phyloP scores from a whole-genome alignment of 1,140 invertebrate genomes.

The Drosophila miranda region DNA sequence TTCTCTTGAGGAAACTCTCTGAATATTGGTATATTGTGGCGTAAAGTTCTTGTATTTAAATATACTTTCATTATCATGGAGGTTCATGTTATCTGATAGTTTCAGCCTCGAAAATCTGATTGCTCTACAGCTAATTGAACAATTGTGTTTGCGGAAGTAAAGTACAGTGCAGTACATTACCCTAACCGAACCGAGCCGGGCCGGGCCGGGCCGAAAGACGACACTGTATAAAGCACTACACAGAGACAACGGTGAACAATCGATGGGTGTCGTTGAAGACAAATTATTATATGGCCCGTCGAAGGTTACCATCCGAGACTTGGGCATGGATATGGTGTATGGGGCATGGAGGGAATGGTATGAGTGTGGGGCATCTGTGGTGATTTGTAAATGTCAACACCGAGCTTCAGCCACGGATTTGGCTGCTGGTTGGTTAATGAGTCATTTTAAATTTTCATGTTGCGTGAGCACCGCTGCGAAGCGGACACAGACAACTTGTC shows the following conservation, averaged over 20 bases:
- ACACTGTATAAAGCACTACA: slow-evolving; percentile 2
- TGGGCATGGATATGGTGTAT: background rate
- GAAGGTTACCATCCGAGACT: slow-evolving; percentile 72
- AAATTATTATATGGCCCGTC: slow-evolving; percentile 58
- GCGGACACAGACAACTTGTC: slow-evolving; percentile 43
- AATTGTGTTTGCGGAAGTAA: slow-evolving; percentile 42
- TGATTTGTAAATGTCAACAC: slow-evolving; percentile 81
- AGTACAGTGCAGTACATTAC: slow-evolving; percentile 1
- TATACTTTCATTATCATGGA: too few species aligned
- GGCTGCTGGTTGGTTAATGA: slow-evolving; percentile 58
- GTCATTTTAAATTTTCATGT: slow-evolving; percentile 73
- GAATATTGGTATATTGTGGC: too few species aligned
- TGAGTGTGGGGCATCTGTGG: slow-evolving; percentile 27
- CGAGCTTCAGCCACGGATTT: slow-evolving; percentile 41
- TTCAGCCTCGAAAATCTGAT: too few species aligned
- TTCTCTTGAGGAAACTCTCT: too few species aligned
- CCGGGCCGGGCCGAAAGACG: background rate
- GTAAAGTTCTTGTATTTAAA: too few species aligned
- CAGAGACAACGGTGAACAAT: slow-evolving; percentile 32
- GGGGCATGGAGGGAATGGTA: background rate
- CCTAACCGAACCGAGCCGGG: too few species aligned
- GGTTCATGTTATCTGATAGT: too few species aligned
- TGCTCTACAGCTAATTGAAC: slow-evolving; percentile 21
- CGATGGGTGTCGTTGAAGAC: slow-evolving; percentile 54
- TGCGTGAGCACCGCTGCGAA: slow-evolving; percentile 62